Base-by-base conservation (phyloP, 2,888 invertebrate genomes). In the Campaea margaritaria region DNA sequence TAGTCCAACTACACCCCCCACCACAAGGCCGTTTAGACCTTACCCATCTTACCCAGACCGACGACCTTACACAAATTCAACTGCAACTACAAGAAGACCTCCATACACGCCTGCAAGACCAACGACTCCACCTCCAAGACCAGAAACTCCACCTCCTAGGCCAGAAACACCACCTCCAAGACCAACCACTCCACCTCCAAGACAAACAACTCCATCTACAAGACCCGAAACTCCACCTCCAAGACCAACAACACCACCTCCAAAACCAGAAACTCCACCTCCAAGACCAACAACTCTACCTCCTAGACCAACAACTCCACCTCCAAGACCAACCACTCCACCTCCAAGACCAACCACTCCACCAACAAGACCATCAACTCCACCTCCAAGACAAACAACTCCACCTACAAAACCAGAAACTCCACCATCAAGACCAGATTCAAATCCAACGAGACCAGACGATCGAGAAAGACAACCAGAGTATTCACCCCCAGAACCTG, bases 231-330 rank as follows among this genome's bases (percentile, higher is more conserved):
- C n/a, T n/a, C n/a, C n/a, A n/a, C n/a, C 31, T 7, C 4, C 48
- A 7, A 67, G 16, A 50, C 58, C 65, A 27, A 61, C 48, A 58
- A 76, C 78, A 7, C 31, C 51, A 11, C 56, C 64, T 7, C 31
- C 31, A 31, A 67, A 16, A 51, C 56, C 65, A 27, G 61, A 48
- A 60, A 76, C 78, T 1, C 68, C 72, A 44, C 64, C 70, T 28
- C 67, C 65, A 9, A 68, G 64, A 46, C 27, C 62, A 11, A 54
- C 58, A 16, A 53, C 57, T 14, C 38, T 21, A 42, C n/a, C 31
- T 7, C 4, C 48, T 4, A 67, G 16, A 50, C 58, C 65, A 27
- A 61, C 48, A 58, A 76, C 78, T 31, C 31, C 51, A 11, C 56
- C 64, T 7, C 31, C 31, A 31, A 67, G 21, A 51, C 56, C 65